Evolutionary conservation across 2,113 vertebrate species (phyloP), one percentile per base, ranked within the genome.

Genomic region (Ameiurus melas): DNA sequence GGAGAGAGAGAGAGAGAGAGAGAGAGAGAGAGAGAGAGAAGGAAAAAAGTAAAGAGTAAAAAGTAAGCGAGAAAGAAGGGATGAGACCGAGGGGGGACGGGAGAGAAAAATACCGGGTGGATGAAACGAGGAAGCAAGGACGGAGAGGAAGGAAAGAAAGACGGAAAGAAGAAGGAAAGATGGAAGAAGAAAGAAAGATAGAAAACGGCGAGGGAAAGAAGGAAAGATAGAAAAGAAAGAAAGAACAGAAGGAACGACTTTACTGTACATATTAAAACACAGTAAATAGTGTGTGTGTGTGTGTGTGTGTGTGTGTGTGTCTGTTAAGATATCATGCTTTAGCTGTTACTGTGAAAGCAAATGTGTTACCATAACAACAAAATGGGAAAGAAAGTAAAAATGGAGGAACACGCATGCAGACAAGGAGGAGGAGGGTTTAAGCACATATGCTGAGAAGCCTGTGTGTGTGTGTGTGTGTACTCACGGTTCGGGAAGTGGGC

Each of bases 401-500:
- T 27, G 1, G 5, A 79, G 27, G 7, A 36, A 7, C 6, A 84
- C 22, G 51, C 51, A 77, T 47, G 71, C 73, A 78, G 39, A 64
- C 60, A 68, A 58, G 51, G 27, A 55, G 51, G 51, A 80, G 77
- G 27, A 53, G 77, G 51, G 16, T 79, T 79, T 53, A 30, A 19
- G 51, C 62, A 55, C 17, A 13, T 47, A 20, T 20, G 2, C 25
- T 55, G 39, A 47, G 39, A 22, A 47, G 4, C 36, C 36, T 47
- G 62, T 64, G 71, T 86, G 83, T 58, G 66, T 81, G 68, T 86
- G 83, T 58, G 66, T 81, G 62, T 86, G 62, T 78, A 98, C 98
- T 99, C 96, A 99, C 98, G 92, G 98, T 99, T 97, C 98, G 95
- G 88, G 98, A 97, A 77, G 98, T 99, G 82, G 98, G 98, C 71